Evolutionary conservation across 1,140 invertebrate species (phyloP), one percentile per base, ranked within the genome.

Genomic region (Papilio helenus): DNA sequence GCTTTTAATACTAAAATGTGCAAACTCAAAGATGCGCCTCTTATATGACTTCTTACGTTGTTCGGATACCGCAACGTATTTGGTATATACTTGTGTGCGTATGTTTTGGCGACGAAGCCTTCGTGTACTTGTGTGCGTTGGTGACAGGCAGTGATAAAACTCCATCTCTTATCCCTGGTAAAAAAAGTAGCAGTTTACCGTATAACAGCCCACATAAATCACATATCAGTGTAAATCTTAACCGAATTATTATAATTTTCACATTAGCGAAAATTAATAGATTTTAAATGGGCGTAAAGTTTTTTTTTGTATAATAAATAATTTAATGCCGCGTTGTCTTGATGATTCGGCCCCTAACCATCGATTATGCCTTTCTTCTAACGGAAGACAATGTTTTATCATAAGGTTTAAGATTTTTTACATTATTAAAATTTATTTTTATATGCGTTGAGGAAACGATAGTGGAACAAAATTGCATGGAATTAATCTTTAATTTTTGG

Each of bases 31-130:
- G 91, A 94, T 93, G 92, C 92, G 91, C 89, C 90, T 94, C 92
- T 94, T 94, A 94, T 94, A 93, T 93, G 91, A 94, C 87, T 87
- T 93, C 91, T 94, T 94, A 93, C 88, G 90, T 90, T 92, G 61
- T 89, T 91, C 87, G 88, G 86, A 91, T 89, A 94, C 90, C 91
- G 92, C 92, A 94, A 94, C 89, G 87, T 91, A 90, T 94, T 94
- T 90, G 89, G 86, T 89, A 91, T 92, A 91, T 90, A 87, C 68
- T 61, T 86, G 91, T 91, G 90, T 92, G 89, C 61, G 91, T 92
- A 81, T 82, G 84, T 92, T 91, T 92, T 80, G 91, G 87, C 84
- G 85, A 82, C 84, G 79, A 85, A 91, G 83, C 84, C 86, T 88
- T 77, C 71, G 76, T 79, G 76, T 72, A 78, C 79, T 72, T 83